Base-by-base conservation (phyloP, 2,888 invertebrate genomes). In the Napeogenes sylphis region DNA sequence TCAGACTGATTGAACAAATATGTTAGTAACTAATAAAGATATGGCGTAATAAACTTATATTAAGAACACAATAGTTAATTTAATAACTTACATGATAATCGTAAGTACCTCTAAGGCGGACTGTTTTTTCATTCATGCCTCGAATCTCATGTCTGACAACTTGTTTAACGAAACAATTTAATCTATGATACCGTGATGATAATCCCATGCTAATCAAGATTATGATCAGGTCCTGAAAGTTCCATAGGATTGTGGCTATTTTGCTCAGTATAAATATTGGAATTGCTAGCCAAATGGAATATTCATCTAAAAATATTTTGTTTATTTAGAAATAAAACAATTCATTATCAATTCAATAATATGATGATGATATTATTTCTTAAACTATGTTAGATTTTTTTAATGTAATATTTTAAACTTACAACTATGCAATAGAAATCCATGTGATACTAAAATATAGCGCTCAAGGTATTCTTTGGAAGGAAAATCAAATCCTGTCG, bases 141-240 rank as follows among this genome's bases (percentile, higher is more conserved):
- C 67, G 71, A 51, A 70, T 81, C 56, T 84, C 83, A 47, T 67
- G 60, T n/a, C 65, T 70, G 2, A 87, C 71, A 6, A 81, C 63
- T 4, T 67, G 66, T 42, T 71, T 73, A 0, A 84, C 81, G 60
- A 77, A 84, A 14, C 69, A 57, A 67, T 94, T 94, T 6, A 94
- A 79, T 74, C 93, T 92, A 46, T 91, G 87, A 71, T 95, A 95
- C 59, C 93, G 91, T 4, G 93, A 91, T 0, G 93, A 84, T 57
- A 95, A 78, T 0, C 94, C 94, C 75, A 94, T 91, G 78, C 95
- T 94, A 21, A 95, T 87, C n/a, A 95, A 76, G 75, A 95, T 95
- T 32, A 95, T 93, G 70, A 95, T 93, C 57, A 95, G 80, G 75
- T 95, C 95, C 80, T 94, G 94, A 65, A 93, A 94, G 74, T 93